Base-by-base conservation (phyloP, 1,140 invertebrate species). In the Telenomus remus region DNA sequence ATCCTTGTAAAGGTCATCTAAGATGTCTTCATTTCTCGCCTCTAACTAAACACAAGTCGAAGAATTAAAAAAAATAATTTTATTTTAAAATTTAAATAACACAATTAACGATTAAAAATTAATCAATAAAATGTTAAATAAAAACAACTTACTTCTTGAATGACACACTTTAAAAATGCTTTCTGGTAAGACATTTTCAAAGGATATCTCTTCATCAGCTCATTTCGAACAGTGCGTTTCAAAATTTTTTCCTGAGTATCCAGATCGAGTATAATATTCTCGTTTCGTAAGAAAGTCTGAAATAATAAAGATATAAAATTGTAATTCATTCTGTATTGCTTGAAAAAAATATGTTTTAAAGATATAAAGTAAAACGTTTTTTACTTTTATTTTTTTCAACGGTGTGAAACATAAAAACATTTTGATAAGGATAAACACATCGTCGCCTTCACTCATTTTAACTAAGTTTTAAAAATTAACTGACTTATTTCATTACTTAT, bases 1-100 rank as follows among this genome's bases (percentile, higher is more conserved):
- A 37, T 49, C 51, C 27, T 61, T 50, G n/a, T 71, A 71, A 33
- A 71, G 12, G 44, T 71, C 54, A 51, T 71, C 68, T 27, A 71
- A 57, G 46, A 71, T 71, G 9, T 57, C 68, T 46, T 51, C 54
- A 27, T 50, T 37, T 14, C 16, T 19, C n/a, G 19, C 7, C 3
- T 71, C 68, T 16, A 71, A 42, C 68, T 65, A 43, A 9, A 47
- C 9, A 34, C 13, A 54, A 53, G 13, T n/a, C n/a, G n/a, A n/a
- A n/a, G 39, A 53, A 34, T 15, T 15, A 16, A 39, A 5, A 4
- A 53, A 39, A 14, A 16, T 19, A 19, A 10, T 14, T 12, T 48
- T 19, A 48, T 19, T n/a, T n/a, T n/a, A n/a, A 51, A 35, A 37
- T 35, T 51, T 15, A 34, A n/a, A 34, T 7, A 12, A 34, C n/a